Percentiles rank a stretch among this genome's conserved stretches.
Conservation (phyloP, 2,888 invertebrate species). For the Tenthredo scrophulariae region DNA sequence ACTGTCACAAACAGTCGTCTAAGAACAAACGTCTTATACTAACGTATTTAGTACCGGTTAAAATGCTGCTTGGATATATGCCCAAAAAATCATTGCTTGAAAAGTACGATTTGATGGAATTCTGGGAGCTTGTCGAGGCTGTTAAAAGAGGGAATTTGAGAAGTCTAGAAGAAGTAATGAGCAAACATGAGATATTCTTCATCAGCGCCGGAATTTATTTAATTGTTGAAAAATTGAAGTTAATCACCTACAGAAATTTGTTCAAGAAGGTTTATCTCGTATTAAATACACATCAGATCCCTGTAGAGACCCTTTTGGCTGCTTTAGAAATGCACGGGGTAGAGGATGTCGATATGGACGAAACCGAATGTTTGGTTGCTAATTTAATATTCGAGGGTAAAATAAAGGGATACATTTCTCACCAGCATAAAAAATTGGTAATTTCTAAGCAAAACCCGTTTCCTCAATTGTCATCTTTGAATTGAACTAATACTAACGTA, state of each 20-base stretch:
- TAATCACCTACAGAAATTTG: conserved; percentile 96
- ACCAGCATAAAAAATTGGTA: conserved; percentile 97
- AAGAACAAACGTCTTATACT: conserved; percentile 96
- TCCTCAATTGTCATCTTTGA: conserved; percentile 86
- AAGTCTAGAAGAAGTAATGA: conserved; percentile 91
- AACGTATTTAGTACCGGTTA: conserved; percentile 97
- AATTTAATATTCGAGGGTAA: conserved; percentile 98
- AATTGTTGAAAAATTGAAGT: conserved; percentile 97
- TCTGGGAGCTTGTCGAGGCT: conserved; percentile 92
- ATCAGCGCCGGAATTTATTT: conserved; percentile 98
- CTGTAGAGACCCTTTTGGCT: conserved; percentile 90
- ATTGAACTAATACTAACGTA: conserved; percentile 62
- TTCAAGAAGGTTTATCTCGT: conserved; percentile 94
- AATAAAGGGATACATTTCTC: conserved; percentile 98
- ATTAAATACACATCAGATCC: conserved; percentile 91
- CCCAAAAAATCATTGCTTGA: conserved; percentile 90
- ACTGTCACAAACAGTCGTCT: conserved; percentile 89
- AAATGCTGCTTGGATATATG: conserved; percentile 97
- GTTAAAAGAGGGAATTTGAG: conserved; percentile 94
- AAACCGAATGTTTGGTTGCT: conserved; percentile 97
- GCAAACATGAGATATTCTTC: conserved; percentile 93
- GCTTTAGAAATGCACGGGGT: conserved; percentile 91
- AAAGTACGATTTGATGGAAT: conserved; percentile 94
- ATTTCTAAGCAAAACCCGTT: conserved; percentile 99
- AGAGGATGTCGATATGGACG: conserved; percentile 94